Evolutionary conservation across 2,113 vertebrate species (phyloP).

Genomic region (Labrus mixtus): DNA sequence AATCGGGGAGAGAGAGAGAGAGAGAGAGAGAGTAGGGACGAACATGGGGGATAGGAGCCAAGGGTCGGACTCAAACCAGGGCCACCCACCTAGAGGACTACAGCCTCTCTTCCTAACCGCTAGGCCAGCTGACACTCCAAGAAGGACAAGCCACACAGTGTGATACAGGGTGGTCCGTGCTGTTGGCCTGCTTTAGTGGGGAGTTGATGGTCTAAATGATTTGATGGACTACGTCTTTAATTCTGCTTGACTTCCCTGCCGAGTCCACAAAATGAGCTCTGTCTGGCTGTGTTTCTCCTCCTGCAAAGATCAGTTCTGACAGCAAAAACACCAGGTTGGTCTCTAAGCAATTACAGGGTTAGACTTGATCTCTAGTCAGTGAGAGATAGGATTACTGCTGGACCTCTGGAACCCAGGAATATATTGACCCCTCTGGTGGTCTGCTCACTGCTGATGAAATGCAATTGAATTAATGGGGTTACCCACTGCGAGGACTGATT

Average conservation of each 20-base stretch:
- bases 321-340: constrained; percentile 44
- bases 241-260: constrained; percentile 64
- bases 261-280: constrained; percentile 61
- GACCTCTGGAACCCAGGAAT: constrained; percentile 66
- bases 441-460: constrained; percentile 74
- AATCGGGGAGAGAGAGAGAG: no score
- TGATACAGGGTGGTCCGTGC: constrained; percentile 14
- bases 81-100: no score
- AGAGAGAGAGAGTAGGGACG: no score
- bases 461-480: constrained; percentile 82
- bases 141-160: no score
- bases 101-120: no score
- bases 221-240: constrained; percentile 70
- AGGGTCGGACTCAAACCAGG: no score
- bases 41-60: no score
- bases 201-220: constrained; percentile 63
- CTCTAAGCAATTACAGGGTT: constrained; percentile 63
- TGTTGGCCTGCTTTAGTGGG: constrained; percentile 59
- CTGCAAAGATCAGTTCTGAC: constrained; percentile 45
- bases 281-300: constrained; percentile 54
- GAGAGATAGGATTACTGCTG: constrained; percentile 71
- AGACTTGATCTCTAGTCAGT: constrained; percentile 62
- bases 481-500: constrained; percentile 72
- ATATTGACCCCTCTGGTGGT: constrained; percentile 60
- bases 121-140: no score